A percentile compares a stretch with the other conserved stretches of the same genome.
Conservation (phyloP, 2,113 vertebrate species). For the Chaenocephalus aceratus region DNA sequence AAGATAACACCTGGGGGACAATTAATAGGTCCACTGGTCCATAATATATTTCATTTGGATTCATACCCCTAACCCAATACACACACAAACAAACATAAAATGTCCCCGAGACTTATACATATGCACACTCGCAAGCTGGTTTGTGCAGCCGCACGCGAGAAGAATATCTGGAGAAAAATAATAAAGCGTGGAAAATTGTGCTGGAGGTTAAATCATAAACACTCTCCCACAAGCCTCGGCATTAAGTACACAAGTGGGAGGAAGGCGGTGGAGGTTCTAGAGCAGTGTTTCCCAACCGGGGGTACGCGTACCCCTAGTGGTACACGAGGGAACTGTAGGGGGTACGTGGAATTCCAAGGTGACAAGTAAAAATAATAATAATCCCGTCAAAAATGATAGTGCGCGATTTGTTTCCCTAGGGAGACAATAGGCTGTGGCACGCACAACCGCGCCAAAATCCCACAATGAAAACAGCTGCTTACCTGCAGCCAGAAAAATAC, state of each 20-base stretch:
- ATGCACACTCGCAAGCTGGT: slow-evolving; percentile 42
- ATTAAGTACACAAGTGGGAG: slow-evolving; percentile 40
- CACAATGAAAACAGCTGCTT: too few species aligned
- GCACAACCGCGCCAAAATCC: too few species aligned
- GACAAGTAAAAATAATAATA: too few species aligned
- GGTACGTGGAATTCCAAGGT: too few species aligned
- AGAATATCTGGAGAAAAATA: slow-evolving; percentile 61
- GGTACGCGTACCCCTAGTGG: too few species aligned
- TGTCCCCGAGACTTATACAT: slow-evolving; percentile 51
- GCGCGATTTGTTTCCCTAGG: too few species aligned
- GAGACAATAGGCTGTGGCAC: too few species aligned
- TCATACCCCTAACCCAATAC: slow-evolving; percentile 73
- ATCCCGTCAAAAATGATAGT: too few species aligned
- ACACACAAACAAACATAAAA: slow-evolving; percentile 65
- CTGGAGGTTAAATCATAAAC: slow-evolving; percentile 44
- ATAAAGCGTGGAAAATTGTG: slow-evolving; percentile 42
- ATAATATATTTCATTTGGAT: slow-evolving; percentile 91
- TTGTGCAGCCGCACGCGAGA: slow-evolving; percentile 53
- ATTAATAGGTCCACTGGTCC: slow-evolving; percentile 95
- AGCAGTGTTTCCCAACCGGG: too few species aligned
- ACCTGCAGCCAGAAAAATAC: too few species aligned
- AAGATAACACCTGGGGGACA: slow-evolving; percentile 89
- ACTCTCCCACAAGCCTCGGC: slow-evolving; percentile 42
- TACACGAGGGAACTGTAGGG: too few species aligned
- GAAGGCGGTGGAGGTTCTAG: slow-evolving; percentile 3